Evolutionary conservation across 2,113 vertebrate species (phyloP).

Genomic region (Steatornis caripensis): DNA sequence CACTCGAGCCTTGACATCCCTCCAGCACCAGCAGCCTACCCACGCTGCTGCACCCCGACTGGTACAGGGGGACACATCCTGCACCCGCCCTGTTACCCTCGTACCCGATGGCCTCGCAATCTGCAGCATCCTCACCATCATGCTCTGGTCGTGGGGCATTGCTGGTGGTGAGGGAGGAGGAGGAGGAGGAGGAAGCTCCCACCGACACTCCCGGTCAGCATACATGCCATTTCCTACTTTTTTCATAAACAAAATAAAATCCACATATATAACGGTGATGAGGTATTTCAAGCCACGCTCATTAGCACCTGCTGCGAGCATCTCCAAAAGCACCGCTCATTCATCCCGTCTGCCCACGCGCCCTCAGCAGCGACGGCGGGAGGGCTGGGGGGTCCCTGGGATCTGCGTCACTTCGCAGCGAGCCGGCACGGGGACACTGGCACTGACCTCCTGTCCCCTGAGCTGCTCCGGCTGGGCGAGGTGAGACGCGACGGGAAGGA

Average conservation of each 20-base stretch:
- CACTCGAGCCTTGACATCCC: background rate
- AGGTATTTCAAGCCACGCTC: background rate
- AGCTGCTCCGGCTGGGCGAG: background rate
- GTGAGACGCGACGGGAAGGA: background rate
- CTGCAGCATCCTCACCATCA: background rate
- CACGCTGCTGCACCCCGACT: fast-evolving
- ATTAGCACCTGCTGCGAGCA: background rate
- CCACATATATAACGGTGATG: background rate
- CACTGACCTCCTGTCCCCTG: background rate
- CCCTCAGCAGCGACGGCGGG: background rate
- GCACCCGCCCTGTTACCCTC: fast-evolving
- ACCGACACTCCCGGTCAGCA: background rate
- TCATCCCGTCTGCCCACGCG: background rate
- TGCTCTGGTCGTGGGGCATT: background rate
- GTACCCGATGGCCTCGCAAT: fast-evolving
- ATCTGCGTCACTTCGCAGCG: background rate
- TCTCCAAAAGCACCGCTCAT: background rate
- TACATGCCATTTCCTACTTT: fast-evolving
- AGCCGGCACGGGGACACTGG: background rate
- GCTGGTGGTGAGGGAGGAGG: background rate
- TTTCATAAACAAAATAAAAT: background rate
- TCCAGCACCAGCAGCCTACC: background rate
- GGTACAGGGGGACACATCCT: fast-evolving
- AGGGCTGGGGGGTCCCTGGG: background rate
- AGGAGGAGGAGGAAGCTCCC: background rate